Base-by-base conservation (phyloP, 2,888 invertebrate species). In the Tanaodytes sp. region DNA sequence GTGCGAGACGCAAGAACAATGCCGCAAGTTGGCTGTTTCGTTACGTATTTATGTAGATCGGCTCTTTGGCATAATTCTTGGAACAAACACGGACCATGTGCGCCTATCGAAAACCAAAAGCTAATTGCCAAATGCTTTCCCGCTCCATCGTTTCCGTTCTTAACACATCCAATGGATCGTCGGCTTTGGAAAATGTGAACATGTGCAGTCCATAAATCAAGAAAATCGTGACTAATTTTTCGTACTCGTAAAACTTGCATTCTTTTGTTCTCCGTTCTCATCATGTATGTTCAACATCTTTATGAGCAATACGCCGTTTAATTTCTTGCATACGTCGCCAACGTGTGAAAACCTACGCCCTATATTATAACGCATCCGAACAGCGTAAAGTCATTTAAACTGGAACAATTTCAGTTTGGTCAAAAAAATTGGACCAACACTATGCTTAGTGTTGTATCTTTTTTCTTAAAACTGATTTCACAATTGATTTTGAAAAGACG, bases 61-160 rank as follows among this genome's bases (percentile, higher is more conserved):
- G 39, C 16, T 43, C 52, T n/a, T 27, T 31, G 23, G 15, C 46
- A 12, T 19, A 42, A 52, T 67, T 67, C 67, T 67, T 20, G 55
- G 67, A 67, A 66, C 65, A 36, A 58, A 57, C 48, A 33, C 19
- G 43, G 43, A 42, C 54, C 66, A 66, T 61, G 61, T 59, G 61
- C 45, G 49, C 39, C 42, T 51, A 43, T 37, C 49, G 55, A 31
- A 33, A 40, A 12, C 39, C 55, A 30, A 52, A 33, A 54, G 27
- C 40, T 54, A 54, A 62, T 62, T 62, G 57, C 55, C 57, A 43
- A 59, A 64, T 55, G 49, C 27, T 18, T 54, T 27, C 27, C 52
- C 46, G 52, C 43, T n/a, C n/a, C n/a, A n/a, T 57, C 64, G 30
- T 45, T 58, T 58, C 52, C 58, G 43, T 58, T 52, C 54, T 48